A percentile compares a stretch with the other conserved stretches of the same genome.
phyloP scores from a whole-genome alignment of 2,888 invertebrate genomes.

The Clepsis dumicolana region DNA sequence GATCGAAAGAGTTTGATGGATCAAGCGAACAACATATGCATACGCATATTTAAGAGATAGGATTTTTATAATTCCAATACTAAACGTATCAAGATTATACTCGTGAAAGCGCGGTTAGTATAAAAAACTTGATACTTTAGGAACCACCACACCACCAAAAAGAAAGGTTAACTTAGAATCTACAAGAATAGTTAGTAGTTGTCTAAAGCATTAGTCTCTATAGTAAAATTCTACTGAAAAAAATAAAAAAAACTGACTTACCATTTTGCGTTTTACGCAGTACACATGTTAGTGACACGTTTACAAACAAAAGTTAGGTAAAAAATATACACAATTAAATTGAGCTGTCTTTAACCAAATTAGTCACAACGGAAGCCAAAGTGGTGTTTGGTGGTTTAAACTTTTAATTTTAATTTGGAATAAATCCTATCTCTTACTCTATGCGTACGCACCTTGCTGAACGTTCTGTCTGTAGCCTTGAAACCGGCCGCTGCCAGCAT shows the following conservation, averaged over 20 bases:
- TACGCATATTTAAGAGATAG: constrained; percentile 82
- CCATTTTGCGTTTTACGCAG: constrained; percentile 59
- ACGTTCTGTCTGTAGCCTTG: constrained; percentile 80
- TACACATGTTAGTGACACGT: constrained; percentile 69
- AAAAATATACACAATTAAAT: constrained; percentile 57
- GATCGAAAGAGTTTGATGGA: constrained; percentile 21
- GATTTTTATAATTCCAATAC: constrained; percentile 62
- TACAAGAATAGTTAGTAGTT: constrained; percentile 54
- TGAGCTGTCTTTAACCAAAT: constrained; percentile 81
- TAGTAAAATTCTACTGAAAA: constrained; percentile 45
- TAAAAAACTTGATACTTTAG: constrained; percentile 52
- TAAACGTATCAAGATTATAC: constrained; percentile 58
- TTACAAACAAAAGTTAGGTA: constrained; percentile 58
- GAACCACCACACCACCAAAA: constrained; percentile 84
- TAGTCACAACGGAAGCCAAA: constrained; percentile 77
- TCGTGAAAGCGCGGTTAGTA: constrained; percentile 46
- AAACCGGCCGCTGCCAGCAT: constrained; percentile 79
- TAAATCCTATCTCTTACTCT: constrained; percentile 71
- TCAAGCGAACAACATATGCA: constrained; percentile 50
- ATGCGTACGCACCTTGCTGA: constrained; percentile 83
- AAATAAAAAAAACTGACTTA: constrained; percentile 69
- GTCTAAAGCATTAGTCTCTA: constrained; percentile 68
- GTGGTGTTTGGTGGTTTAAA: constrained; percentile 78
- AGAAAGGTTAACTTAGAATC: constrained; percentile 51
- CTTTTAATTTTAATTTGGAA: constrained; percentile 53